Evolutionary conservation across 92 coral and sea anemone species (phyloP), one percentile per base, ranked within the genome.

Genomic region (Porites evermanni): DNA sequence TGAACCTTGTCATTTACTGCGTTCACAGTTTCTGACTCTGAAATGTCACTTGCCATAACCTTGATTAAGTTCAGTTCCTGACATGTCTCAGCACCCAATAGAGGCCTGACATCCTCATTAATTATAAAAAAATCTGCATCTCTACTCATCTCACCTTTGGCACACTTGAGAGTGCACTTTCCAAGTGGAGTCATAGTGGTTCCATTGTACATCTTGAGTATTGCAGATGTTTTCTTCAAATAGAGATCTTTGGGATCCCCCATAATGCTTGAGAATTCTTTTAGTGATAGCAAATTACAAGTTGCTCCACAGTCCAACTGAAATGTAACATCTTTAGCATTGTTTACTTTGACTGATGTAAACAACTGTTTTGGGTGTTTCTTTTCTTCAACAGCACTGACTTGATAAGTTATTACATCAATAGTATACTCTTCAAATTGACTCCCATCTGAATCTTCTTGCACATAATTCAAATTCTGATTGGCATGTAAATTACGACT

Each of bases 71-170:
- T 32, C 38, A 32, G 38, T 32, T 32, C 38, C 38, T 32, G 38
- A 32, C 38, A 32, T 32, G 38, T 32, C 38, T 32, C 38, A 32
- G 38, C 38, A 32, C 38, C 38, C 38, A 32, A 32, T 32, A 32
- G 38, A 32, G 38, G 38, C 38, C 38, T 32, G 54, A n/a, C 74
- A 10, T 70, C 19, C 13, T 70, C 17, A 26, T 53, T 17, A 29
- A 18, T 9, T 7, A 20, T n/a, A 17, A 64, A 12, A 52, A 75
- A 54, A 24, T 63, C 19, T 51, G 51, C 5, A 16, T 78, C 13
- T 63, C 64, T 70, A 78, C 82, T 78, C 29, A 64, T 32, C 18
- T 10, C 72, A 63, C 44, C 80, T 21, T 23, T 60, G 26, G 69
- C 26, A 53, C 60, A 54, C 13, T 76, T 60, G 9, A 60, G 38